Evolutionary conservation across 2,797 vertebrate species (phyloP), one percentile per base, ranked within the genome.

Genomic region (Melanotaenia boesemani): DNA sequence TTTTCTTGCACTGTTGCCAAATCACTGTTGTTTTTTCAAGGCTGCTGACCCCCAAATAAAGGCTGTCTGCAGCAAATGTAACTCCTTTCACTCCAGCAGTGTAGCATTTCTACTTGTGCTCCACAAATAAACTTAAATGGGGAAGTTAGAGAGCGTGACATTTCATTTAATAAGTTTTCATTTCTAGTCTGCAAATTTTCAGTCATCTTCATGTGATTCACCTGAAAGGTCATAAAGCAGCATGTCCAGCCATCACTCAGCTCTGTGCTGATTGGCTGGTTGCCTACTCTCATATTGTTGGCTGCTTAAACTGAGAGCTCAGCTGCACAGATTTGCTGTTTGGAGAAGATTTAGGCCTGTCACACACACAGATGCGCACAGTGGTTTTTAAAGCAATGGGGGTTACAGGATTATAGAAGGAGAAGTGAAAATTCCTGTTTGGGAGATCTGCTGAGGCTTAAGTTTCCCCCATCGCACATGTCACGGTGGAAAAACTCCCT

Each of bases 291-390:
- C 76, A 56, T 77, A 80, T 89, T 92, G 88, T 92, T 86, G 57
- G 58, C 71, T 64, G 79, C 82, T 86, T 84, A 88, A 56, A 78
- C 76, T 70, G 74, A 91, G 78, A 84, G 86, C 67, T 83, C 79
- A 78, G 82, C 74, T 91, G 83, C 77, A 64, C 74, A 79, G 71
- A 87, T 91, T 91, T 89, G 86, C 91, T 95, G 91, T 95, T 95
- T 93, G 86, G 86, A 89, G 81, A 88, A 93, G 95, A 93, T 94
- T 96, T 95, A 95, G 90, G 91, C 88, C 74, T 96, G 96, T 96
- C 95, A 95, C 92, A 89, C 84, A 81, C 71, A 61, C 36, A 30
- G 46, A 62, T n/a, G 34, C 82, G 79, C 73, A 77, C 70, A 81
- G 88, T 85, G 78, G 85, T 92, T 88, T 89, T 88, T 81, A 93